Evolutionary conservation across 2,888 invertebrate genomes (phyloP).

Genomic region (Dioctria rufipes): DNA sequence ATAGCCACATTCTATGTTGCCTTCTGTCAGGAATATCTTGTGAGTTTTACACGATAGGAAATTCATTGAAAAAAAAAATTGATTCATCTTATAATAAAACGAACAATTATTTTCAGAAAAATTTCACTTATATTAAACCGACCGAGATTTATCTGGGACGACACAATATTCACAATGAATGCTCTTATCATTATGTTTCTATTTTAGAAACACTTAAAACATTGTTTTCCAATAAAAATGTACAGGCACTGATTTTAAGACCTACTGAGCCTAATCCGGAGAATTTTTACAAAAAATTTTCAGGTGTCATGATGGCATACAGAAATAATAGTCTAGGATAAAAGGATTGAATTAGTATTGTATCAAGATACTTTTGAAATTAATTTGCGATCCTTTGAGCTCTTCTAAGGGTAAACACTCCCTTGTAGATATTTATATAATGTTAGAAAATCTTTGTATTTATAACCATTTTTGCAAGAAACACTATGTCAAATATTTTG

Average conservation of each 20-base stretch:
- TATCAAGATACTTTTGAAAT: constrained; percentile 57
- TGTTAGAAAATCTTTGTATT: constrained; percentile 45
- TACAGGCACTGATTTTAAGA: not conserved
- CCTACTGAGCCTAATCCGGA: too few relatives aligned
- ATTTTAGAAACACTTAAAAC: too few relatives aligned
- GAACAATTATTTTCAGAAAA: constrained; percentile 11
- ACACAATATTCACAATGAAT: constrained; percentile 22
- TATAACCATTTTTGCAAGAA: constrained; percentile 54
- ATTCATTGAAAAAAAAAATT: too few relatives aligned
- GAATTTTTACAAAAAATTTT: too few relatives aligned
- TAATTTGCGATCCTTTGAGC: constrained; percentile 55
- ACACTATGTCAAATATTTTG: constrained; percentile 52
- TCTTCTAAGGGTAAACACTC: constrained; percentile 57
- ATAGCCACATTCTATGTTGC: too few relatives aligned
- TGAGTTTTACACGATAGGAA: too few relatives aligned
- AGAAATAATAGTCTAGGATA: too few relatives aligned
- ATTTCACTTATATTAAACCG: constrained; percentile 41
- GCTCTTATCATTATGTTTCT: too few relatives aligned
- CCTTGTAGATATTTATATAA: constrained; percentile 55
- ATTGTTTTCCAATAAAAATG: constrained; percentile 10
- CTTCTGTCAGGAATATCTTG: too few relatives aligned
- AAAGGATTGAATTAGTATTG: too few relatives aligned
- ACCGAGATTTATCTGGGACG: constrained; percentile 46
- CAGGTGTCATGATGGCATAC: too few relatives aligned
- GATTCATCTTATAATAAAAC: constrained; percentile 36